Evolutionary conservation across 1,140 invertebrate species (phyloP), one percentile per base, ranked within the genome.

Genomic region (Atta cephalotes): DNA sequence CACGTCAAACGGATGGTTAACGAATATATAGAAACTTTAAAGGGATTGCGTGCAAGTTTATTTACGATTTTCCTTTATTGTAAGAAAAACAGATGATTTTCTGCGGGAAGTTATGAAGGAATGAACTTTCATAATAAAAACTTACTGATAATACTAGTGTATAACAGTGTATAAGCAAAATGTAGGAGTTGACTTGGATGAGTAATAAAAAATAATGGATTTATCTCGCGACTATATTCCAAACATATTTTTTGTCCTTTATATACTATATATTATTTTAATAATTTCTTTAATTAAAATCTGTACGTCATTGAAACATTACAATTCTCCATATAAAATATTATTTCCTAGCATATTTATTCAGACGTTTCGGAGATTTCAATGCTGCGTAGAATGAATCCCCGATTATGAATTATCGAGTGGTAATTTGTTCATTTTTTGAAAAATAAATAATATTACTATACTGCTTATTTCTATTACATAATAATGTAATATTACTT

Each of bases 1-100:
- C 78, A 70, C 49, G 49, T 80, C 78, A 25, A 80, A 14, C 28
- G 16, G 14, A 80, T 56, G 31, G n/a, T 12, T 58, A n/a, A 80
- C 35, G 0, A 16, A 51, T 51, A 9, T 51, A 51, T 14, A 51
- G 9, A 79, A 66, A 66, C 77, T 79, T 66, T 10, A 6, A 28
- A 66, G 16, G 9, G 14, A 5, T 79, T 66, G 35, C 65, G 18
- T n/a, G 31, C 28, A 35, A 21, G 45, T 78, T 16, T 78, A 45
- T 45, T 78, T 25, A 58, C 18, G 62, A 74, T 56, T 58, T 66
- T 56, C 4, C 4, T 1, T 25, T 49, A 14, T 14, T 4, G 2
- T 25, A 56, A 6, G n/a, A 14, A 58, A 28, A 58, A 28, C 7
- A 80, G 6, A 79, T 53, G 51, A 28, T 53, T 21, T 21, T 21